These are phyloP conservation scores for Pristionchus entomophagus DNA, from an alignment of 2,888 invertebrate species.

Conservation along the genomic window DNA sequence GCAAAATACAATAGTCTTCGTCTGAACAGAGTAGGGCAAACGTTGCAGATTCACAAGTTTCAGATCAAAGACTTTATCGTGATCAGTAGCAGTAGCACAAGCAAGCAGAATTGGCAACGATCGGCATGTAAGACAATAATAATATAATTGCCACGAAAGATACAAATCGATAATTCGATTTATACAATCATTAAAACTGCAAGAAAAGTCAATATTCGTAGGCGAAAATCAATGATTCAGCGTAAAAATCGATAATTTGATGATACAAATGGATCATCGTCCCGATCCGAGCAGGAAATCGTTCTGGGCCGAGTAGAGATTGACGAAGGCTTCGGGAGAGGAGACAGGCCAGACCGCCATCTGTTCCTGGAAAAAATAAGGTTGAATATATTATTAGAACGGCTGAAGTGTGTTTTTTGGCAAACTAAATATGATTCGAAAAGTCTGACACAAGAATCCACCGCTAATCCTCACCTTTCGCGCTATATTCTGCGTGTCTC, in stretches of 20 bases:
- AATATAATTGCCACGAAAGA: not conserved
- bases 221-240: not conserved
- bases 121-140: conserved; percentile 25
- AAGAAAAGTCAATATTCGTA: too few relatives aligned
- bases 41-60: too few relatives aligned
- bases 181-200: not conserved
- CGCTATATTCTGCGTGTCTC: conserved; percentile 27
- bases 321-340: not conserved
- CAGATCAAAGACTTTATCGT: not conserved
- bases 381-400: not conserved
- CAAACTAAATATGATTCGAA: not conserved
- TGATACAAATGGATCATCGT: not conserved
- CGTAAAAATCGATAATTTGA: not conserved
- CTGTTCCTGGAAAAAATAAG: conserved; percentile 3
- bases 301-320: conserved; percentile 37
- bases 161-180: not conserved
- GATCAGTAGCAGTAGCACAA: not conserved
- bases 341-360: conserved; percentile 44
- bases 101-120: not conserved
- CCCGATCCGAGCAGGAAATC: conserved; percentile 23
- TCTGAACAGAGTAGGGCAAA: too few relatives aligned
- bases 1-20: too few relatives aligned
- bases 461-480: not conserved
- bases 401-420: not conserved
- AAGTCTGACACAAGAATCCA: not conserved